phyloP scores from a whole-genome alignment of 1,140 invertebrate species.

The Drosophila busckii region DNA sequence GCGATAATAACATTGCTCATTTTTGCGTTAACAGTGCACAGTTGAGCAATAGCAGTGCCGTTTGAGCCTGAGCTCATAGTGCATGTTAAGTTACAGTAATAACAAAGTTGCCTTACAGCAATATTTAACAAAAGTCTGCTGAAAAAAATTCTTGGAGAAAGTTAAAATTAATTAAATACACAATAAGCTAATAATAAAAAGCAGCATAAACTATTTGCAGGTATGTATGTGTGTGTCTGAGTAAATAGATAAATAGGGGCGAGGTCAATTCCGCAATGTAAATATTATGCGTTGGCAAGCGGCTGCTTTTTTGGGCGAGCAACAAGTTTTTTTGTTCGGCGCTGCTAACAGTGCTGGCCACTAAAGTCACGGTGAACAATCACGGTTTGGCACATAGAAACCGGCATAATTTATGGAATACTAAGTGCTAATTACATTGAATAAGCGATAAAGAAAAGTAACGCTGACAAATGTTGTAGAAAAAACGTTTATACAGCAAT shows the following conservation, averaged over 20 bases:
- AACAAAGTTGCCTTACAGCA: slow-evolving; percentile 23
- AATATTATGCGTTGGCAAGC: slow-evolving; percentile 50
- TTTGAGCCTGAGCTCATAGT: slow-evolving; percentile 9
- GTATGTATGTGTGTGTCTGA: slow-evolving; percentile 34
- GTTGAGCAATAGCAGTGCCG: too few species aligned
- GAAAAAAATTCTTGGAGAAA: slow-evolving; percentile 5
- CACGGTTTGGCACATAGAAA: slow-evolving; percentile 3
- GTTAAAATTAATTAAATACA: neutral
- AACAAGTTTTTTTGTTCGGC: slow-evolving; percentile 46
- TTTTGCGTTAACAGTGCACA: neutral
- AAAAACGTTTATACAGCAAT: too few species aligned
- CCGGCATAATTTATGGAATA: neutral
- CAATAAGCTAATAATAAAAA: slow-evolving; percentile 6
- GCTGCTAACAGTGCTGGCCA: slow-evolving; percentile 46
- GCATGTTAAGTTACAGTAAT: too few species aligned
- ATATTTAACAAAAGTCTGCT: slow-evolving; percentile 9
- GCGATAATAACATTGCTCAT: slow-evolving; percentile 4
- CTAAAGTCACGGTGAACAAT: slow-evolving; percentile 3
- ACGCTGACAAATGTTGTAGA: too few species aligned
- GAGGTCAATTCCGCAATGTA: slow-evolving; percentile 23
- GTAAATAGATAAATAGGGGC: slow-evolving; percentile 1
- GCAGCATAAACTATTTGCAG: slow-evolving; percentile 30
- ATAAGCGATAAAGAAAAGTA: too few species aligned
- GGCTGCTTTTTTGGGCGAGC: slow-evolving; percentile 31
- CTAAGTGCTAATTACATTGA: neutral